Base-by-base conservation (phyloP, 1,140 invertebrate genomes). In the Sarcophaga bullata region DNA sequence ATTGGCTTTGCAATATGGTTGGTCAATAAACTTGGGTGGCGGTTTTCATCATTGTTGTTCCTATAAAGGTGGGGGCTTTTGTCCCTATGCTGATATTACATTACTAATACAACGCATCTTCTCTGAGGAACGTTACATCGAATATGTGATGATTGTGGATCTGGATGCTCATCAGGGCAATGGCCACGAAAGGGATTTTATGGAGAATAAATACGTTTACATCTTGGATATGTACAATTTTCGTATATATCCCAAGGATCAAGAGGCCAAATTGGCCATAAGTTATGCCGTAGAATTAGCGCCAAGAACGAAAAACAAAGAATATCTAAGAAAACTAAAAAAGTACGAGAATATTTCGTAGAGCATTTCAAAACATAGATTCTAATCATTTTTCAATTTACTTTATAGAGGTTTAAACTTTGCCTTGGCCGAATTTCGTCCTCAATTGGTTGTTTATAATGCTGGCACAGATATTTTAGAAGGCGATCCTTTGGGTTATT, bases 131-230 rank as follows among this genome's bases (percentile, higher is more conserved):
- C 87, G 89, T 10, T 85, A 90, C 47, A 92, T 95, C 10, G 90
- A 92, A 81, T 94, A 93, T 82, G 94, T 94, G 11, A 95, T 97
- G 94, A 97, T 98, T 86, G 92, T 97, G 19, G 96, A 98, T 91
- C 91, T 97, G 86, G 96, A 97, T 92, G 96, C 96, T 49, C 96
- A 98, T 92, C 94, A 96, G 94, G 96, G 96, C 9, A 97, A 97
- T 91, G 96, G 96, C 0, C 95, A 97, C 90, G 94, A 95, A 85
- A 91, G 92, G 7, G 96, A 97, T 90, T 97, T 97, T 88, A 92
- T 93, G 75, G 91, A 93, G 68, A 93, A 94, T 82, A 86, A 91
- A 3, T 93, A 94, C 84, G 94, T 97, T 7, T 97, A 95, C 86
- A 97, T 97, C 84, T 91, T 97, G 91, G 96, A 97, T 90, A 93